phyloP scores from a whole-genome alignment of 2,797 vertebrate genomes.

The Salarias fasciatus region DNA sequence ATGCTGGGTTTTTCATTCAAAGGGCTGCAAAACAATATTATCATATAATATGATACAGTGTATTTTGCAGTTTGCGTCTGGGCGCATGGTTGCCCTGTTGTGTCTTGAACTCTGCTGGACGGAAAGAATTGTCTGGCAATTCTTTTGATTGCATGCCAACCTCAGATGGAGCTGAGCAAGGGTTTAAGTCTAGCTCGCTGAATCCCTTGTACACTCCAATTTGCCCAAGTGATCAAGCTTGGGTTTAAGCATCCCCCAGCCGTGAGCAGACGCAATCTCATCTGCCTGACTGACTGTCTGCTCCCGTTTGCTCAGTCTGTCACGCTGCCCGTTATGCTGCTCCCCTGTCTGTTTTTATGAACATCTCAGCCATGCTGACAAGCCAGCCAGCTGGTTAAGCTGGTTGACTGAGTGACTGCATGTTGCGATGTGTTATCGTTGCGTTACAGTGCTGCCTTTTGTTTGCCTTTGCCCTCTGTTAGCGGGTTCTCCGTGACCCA shows the following conservation, averaged over 20 bases:
- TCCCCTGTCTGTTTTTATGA: constrained; percentile 43
- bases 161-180: constrained; percentile 33
- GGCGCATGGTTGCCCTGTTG: constrained; percentile 15
- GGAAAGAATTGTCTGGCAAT: constrained; percentile 19
- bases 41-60: constrained; percentile 28
- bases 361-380: constrained; percentile 38
- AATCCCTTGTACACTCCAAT: constrained; percentile 44
- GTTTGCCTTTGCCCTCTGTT: constrained; percentile 26
- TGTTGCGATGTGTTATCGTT: constrained; percentile 42
- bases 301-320: constrained; percentile 14
- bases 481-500: constrained; percentile 57
- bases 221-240: constrained; percentile 57
- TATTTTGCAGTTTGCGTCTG: constrained; percentile 20
- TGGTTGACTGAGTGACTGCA: constrained; percentile 47
- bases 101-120: constrained; percentile 11
- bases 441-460: constrained; percentile 33
- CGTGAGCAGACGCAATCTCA: constrained; percentile 43
- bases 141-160: constrained; percentile 33
- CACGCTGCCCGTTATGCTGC: constrained; percentile 20
- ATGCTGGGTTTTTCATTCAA: constrained; percentile 26
- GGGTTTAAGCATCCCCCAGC: constrained; percentile 42
- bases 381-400: constrained; percentile 53
- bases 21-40: constrained; percentile 24
- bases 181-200: constrained; percentile 43
- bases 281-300: constrained; percentile 47